Percentiles rank a stretch among this genome's conserved stretches.
Conservation (phyloP, 2,888 invertebrate genomes). For the Trichopria drosophilae region DNA sequence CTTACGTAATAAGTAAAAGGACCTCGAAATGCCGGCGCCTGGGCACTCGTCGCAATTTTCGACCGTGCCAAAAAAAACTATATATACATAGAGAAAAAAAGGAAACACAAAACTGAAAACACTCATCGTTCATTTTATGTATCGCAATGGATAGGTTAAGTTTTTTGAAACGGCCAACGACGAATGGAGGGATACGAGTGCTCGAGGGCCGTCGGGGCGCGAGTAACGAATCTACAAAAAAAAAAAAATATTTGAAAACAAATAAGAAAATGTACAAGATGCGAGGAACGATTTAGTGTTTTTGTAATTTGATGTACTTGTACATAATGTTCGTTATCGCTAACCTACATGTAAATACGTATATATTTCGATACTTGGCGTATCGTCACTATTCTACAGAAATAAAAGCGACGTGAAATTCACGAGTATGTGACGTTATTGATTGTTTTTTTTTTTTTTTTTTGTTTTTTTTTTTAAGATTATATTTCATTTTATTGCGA, state of each 20-base stretch:
- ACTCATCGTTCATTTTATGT: too few relatives aligned
- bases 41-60: slow-evolving; percentile 24
- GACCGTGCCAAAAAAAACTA: slow-evolving; percentile 28
- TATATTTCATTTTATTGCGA: too few relatives aligned
- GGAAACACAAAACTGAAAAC: too few relatives aligned
- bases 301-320: slow-evolving; percentile 56
- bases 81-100: too few relatives aligned
- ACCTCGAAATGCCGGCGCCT: slow-evolving; percentile 20
- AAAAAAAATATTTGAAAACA: too few relatives aligned
- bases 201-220: too few relatives aligned
- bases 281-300: slow-evolving; percentile 46
- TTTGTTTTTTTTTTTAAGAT: too few relatives aligned
- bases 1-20: slow-evolving; percentile 5
- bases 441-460: too few relatives aligned
- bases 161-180: too few relatives aligned
- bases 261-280: slow-evolving; percentile 42
- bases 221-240: too few relatives aligned
- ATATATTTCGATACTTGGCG: slow-evolving; percentile 54
- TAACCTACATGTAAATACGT: slow-evolving; percentile 53
- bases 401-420: slow-evolving; percentile 46
- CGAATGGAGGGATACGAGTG: too few relatives aligned
- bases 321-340: slow-evolving; percentile 54
- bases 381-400: slow-evolving; percentile 51
- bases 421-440: slow-evolving; percentile 7
- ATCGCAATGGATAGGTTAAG: too few relatives aligned